These are phyloP conservation scores for Coelopa pilipes DNA, from an alignment of 2,888 invertebrate genomes.

Conservation along the genomic window DNA sequence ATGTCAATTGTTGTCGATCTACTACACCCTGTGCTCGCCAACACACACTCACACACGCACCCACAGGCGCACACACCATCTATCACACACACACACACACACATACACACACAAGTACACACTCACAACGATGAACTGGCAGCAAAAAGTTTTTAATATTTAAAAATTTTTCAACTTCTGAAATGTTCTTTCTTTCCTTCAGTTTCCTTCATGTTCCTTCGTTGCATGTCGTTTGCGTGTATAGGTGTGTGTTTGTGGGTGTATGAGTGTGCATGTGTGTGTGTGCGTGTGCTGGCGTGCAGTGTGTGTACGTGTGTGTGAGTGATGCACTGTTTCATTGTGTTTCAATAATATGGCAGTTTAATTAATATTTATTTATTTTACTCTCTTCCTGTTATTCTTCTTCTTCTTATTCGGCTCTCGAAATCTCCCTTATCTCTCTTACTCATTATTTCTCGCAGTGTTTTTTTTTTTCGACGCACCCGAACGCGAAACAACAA, in stretches of 20 bases:
- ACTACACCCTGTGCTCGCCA: neutral
- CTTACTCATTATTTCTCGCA: too few relatives aligned
- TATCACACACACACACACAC: neutral
- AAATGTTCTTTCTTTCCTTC: neutral
- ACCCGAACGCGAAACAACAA: slow-evolving; percentile 9
- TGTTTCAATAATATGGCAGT: slow-evolving; percentile 59
- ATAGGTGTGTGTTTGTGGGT: neutral
- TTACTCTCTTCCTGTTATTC: slow-evolving; percentile 40
- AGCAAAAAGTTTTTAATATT: neutral
- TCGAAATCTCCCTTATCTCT: too few relatives aligned
- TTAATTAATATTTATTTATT: slow-evolving; percentile 49
- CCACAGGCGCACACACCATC: neutral
- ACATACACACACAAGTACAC: neutral
- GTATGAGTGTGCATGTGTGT: neutral
- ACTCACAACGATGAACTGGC: neutral
- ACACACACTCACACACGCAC: neutral
- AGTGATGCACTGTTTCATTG: slow-evolving; percentile 37
- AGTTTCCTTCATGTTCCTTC: neutral
- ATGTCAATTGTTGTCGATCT: neutral
- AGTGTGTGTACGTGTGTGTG: slow-evolving; percentile 28
- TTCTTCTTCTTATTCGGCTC: too few relatives aligned
- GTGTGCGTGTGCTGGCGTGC: neutral
- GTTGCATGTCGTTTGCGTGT: neutral
- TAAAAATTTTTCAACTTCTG: too few relatives aligned
- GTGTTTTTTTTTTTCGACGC: too few relatives aligned